A percentile compares a stretch with the other conserved stretches of the same genome.
phyloP scores from a whole-genome alignment of 2,113 vertebrate genomes.

The Elephantulus edwardii region DNA sequence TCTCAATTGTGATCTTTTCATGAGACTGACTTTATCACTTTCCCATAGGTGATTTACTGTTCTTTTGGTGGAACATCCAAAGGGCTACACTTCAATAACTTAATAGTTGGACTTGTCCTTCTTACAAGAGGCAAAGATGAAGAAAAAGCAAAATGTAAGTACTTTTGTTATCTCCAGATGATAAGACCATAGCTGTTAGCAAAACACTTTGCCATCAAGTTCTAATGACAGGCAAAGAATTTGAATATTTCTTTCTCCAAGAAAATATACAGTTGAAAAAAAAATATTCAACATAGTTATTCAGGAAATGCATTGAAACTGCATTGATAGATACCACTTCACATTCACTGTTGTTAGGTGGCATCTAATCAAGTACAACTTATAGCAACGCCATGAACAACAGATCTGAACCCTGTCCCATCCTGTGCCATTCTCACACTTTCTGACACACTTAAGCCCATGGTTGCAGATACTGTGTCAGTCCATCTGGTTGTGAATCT shows the following conservation, averaged over 20 bases:
- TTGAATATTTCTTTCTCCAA: conserved; percentile 25
- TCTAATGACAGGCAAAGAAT: conserved; percentile 34
- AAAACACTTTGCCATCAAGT: conserved; percentile 46
- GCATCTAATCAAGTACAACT: too few relatives aligned
- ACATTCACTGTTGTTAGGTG: too few relatives aligned
- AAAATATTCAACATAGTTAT: conserved; percentile 18
- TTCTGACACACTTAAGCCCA: too few relatives aligned
- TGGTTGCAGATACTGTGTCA: too few relatives aligned
- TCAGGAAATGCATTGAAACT: conserved; percentile 30
- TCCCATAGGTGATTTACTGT: conserved; percentile 93
- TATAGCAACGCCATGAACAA: too few relatives aligned
- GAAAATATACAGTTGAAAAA: not conserved
- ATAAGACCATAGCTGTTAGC: not conserved
- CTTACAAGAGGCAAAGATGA: conserved; percentile 97
- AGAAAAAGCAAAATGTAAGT: conserved; percentile 98
- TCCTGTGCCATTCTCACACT: too few relatives aligned
- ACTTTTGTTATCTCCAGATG: conserved; percentile 11
- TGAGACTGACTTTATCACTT: conserved; percentile 49
- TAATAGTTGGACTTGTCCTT: conserved; percentile 97
- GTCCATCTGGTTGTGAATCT: too few relatives aligned
- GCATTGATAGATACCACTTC: not conserved
- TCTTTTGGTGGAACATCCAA: conserved; percentile 97
- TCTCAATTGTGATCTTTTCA: not conserved
- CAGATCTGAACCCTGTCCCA: too few relatives aligned
- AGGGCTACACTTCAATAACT: conserved; percentile 98